Conservation (phyloP, 2,888 invertebrate species). For the Lasioglossum figueresi region DNA sequence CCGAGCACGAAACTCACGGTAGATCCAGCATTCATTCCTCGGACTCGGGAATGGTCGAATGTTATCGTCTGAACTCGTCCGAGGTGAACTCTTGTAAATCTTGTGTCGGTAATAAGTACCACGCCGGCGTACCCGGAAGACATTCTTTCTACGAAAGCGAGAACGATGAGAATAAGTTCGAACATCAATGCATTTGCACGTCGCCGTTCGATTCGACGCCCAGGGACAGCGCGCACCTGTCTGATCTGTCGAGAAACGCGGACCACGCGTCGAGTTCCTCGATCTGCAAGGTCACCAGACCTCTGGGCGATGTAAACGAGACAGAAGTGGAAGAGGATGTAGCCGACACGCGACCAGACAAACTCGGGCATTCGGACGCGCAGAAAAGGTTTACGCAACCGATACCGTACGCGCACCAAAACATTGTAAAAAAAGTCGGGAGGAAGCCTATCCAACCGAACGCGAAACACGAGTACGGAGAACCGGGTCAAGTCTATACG, state of each 20-base stretch:
- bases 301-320: constrained; percentile 25
- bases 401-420: constrained; percentile 66
- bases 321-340: constrained; percentile 33
- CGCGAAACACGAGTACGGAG: constrained; percentile 23
- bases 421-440: constrained; percentile 64
- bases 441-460: constrained; percentile 47
- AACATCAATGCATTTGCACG: constrained; percentile 89
- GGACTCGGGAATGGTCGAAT: constrained; percentile 94
- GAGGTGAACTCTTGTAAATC: constrained; percentile 77
- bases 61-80: constrained; percentile 85
- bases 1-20: constrained; percentile 31
- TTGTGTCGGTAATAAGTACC: constrained; percentile 62
- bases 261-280: constrained; percentile 33
- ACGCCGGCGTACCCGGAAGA: constrained; percentile 48
- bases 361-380: constrained; percentile 25
- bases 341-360: constrained; percentile 17
- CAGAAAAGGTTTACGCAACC: constrained; percentile 75
- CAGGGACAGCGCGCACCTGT: constrained; percentile 87
- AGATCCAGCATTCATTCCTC: constrained; percentile 85
- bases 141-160: constrained; percentile 79
- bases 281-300: constrained; percentile 18
- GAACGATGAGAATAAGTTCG: constrained; percentile 85
- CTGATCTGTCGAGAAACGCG: constrained; percentile 82
- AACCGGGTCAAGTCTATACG: constrained; percentile 87
- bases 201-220: constrained; percentile 91